A percentile compares a stretch with the other conserved stretches of the same genome.
These are phyloP conservation scores for Holothuria glaberrima DNA, from an alignment of 35 echinoderm and acorn worm species.

Conservation along the genomic window DNA sequence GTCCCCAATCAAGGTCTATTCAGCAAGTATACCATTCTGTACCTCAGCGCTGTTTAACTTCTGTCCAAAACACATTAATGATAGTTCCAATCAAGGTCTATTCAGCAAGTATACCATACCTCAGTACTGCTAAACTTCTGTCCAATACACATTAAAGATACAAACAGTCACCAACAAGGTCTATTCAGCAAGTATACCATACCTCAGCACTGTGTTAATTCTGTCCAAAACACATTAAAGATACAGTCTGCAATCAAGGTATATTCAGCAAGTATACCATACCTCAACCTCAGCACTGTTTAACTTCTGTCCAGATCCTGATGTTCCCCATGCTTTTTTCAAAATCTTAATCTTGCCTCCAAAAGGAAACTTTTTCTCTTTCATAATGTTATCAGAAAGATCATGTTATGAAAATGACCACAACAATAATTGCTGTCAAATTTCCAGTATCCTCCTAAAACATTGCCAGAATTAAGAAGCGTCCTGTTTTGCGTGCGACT, in stretches of 20 bases:
- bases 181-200: not conserved
- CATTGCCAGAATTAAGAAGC: conserved; percentile 3
- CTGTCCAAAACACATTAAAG: not conserved
- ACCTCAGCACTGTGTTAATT: conserved; percentile 14
- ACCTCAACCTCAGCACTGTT: conserved; percentile 50
- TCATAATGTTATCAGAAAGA: conserved; percentile 16
- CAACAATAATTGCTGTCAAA: not conserved
- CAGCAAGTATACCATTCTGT: not conserved
- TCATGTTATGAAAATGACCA: not conserved
- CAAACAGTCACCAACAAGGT: too few species aligned
- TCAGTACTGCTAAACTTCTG: too few species aligned
- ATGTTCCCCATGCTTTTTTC: conserved; percentile 60
- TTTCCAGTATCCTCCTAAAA: conserved; percentile 34
- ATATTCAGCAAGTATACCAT: not conserved
- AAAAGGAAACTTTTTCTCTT: conserved; percentile 63
- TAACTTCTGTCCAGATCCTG: not conserved
- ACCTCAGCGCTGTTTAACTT: conserved; percentile 21
- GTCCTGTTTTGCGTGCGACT: conserved; percentile 37
- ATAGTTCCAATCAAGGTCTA: too few species aligned
- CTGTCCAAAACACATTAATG: too few species aligned
- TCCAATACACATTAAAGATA: too few species aligned
- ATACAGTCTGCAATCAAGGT: not conserved
- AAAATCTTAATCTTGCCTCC: conserved; percentile 61
- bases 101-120: too few species aligned
- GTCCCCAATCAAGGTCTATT: too few species aligned